phyloP scores from a whole-genome alignment of 2,797 vertebrate genomes.

The Coregonus suidteri region DNA sequence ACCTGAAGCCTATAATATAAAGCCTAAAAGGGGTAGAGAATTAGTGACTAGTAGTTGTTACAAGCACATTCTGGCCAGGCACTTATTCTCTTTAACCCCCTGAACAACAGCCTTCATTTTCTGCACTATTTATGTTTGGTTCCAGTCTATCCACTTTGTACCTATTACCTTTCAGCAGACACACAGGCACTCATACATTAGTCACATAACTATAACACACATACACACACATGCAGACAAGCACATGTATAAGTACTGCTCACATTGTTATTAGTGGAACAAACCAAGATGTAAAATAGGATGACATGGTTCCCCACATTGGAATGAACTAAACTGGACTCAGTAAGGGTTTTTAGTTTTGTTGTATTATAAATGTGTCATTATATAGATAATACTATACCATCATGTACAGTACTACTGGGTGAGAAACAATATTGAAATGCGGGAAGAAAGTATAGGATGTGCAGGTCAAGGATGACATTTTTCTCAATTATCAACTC shows the following conservation, averaged over 20 bases:
- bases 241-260: background rate
- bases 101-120: background rate
- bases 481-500: constrained; percentile 35
- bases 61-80: constrained; percentile 30
- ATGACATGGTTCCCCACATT: constrained; percentile 6
- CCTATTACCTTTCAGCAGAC: constrained; percentile 11
- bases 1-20: constrained; percentile 2
- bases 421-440: constrained; percentile 16
- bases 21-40: constrained; percentile 11
- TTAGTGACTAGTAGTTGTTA: constrained; percentile 8
- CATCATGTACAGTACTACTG: constrained; percentile 10
- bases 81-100: constrained; percentile 10
- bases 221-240: background rate
- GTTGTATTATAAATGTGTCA: constrained; percentile 21
- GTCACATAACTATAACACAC: background rate
- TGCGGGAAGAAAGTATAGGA: constrained; percentile 26
- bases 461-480: constrained; percentile 25
- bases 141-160: constrained; percentile 15
- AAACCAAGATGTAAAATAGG: constrained; percentile 29
- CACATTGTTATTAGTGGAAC: constrained; percentile 18
- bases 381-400: constrained; percentile 24
- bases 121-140: constrained; percentile 18
- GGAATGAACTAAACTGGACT: background rate
- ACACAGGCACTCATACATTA: constrained; percentile 15
- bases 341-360: constrained; percentile 16